Evolutionary conservation across 2,797 vertebrate species (phyloP).

Genomic region (Falco concolor): DNA sequence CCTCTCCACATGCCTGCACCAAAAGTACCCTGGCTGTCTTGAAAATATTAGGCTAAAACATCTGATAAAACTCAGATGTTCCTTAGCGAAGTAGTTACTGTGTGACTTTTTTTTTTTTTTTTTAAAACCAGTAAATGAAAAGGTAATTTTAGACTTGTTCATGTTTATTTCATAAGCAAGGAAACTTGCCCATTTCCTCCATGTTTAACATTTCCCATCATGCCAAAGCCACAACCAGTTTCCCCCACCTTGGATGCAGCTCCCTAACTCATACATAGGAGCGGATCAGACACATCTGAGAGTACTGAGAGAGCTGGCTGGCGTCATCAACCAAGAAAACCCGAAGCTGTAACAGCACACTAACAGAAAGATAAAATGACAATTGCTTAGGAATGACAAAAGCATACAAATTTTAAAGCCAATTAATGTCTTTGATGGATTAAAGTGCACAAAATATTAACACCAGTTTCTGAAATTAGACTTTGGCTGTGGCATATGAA

Average conservation of each 20-base stretch:
- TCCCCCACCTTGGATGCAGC: not conserved
- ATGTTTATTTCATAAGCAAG: not conserved
- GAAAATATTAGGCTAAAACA: not conserved
- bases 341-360: not conserved
- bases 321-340: not conserved
- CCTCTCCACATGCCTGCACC: not conserved
- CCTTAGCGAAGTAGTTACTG: not conserved
- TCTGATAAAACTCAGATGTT: not conserved
- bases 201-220: not conserved
- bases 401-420: not conserved
- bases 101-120: not conserved
- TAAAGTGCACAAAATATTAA: not conserved
- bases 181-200: not conserved
- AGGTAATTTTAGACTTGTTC: not conserved
- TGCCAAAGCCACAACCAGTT: not conserved
- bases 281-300: not conserved
- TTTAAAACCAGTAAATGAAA: not conserved
- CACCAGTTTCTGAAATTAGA: not conserved
- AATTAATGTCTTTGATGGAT: not conserved
- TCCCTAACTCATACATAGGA: not conserved
- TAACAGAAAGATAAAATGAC: not conserved
- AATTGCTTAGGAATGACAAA: not conserved
- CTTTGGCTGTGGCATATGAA: not conserved
- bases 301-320: not conserved
- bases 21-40: not conserved